Evolutionary conservation across 2,113 vertebrate species (phyloP), one percentile per base, ranked within the genome.

Genomic region (Colinus virginianus): DNA sequence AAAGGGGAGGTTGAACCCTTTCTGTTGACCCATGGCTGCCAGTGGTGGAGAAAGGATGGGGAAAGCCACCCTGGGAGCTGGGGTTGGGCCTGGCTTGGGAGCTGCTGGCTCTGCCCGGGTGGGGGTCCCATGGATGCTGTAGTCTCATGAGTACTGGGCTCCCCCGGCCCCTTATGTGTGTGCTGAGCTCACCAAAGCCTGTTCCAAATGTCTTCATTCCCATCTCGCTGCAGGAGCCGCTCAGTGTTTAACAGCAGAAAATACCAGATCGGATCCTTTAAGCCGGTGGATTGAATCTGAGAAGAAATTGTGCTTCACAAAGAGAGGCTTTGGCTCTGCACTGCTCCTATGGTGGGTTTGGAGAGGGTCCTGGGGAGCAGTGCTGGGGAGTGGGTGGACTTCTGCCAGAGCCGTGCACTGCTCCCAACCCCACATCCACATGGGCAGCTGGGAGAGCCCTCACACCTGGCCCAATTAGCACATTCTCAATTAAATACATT

Each of bases 231-330:
- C 1, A 1, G 66, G 59, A 90, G 53, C 36, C 19, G 9, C n/a
- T 49, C 43, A 17, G 43, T 43, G 64, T 80, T 88, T 46, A 53
- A 59, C 46, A 90, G 77, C 46, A 43, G 77, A 86, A 93, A 90
- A 90, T 23, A 28, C 51, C 77, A 25, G 68, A 64, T 67, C 32
- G 58, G 77, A 63, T 78, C 80, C 72, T 61, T 88, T 58, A 69
- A 88, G 23, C 46, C 59, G 18, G 36, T 0, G 5, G 46, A 71
- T n/a, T 78, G 61, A 42, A 34, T 83, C 36, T 40, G 83, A 42
- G 34, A 38, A 78, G 32, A 30, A 70, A 63, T 2, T 38, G 43
- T 38, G 25, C 46, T 49, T 80, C 66, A 26, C 56, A 26, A 70
- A 25, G 74, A 26, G 7, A 25, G n/a, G 17, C 3, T 38, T 45